Evolutionary conservation across 2,113 vertebrate species (phyloP), one percentile per base, ranked within the genome.

Genomic region (Xyrauchen texanus): DNA sequence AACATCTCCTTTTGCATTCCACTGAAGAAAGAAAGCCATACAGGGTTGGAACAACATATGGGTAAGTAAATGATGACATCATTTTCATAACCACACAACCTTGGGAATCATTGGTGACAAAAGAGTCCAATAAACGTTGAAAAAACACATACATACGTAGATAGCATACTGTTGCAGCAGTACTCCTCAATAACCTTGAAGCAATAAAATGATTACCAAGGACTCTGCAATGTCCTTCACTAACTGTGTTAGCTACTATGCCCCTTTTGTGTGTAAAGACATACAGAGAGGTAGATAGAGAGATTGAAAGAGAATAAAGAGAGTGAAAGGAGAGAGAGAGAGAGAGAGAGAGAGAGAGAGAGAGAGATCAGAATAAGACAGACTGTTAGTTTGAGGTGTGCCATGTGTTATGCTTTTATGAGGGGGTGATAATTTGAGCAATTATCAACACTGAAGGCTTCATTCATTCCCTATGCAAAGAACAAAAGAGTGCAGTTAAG

Each of bases 151-250:
- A 63, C 15, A 82, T 6, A 63, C 15, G 79, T 6, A 78, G 66
- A 72, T 11, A 53, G 62, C 49, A 77, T 16, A 70, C 9, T 46
- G 49, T 76, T 66, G 49, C 51, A 8, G 47, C 65, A 75, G 15
- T 55, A 68, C 73, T 57, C 82, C 73, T 77, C 34, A 64, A 42
- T 77, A 84, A 82, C 79, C 78, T 80, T 86, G 57, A 82, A 79
- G 53, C 16, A 73, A 60, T 79, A 58, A 77, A 82, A 84, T 74
- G 42, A 64, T 57, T 66, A 83, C 51, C 81, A 76, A 81, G 85
- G 75, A 51, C 79, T 80, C 62, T 53, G 63, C 73, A 83, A 57
- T 76, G 75, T 44, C 45, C 76, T 83, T 78, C 74, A 77, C 64
- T 83, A 76, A 81, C 74, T 83, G 58, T 76, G 68, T 81, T 79